Percentiles rank a stretch among this genome's conserved stretches.
Evolutionary conservation across 2,113 vertebrate genomes (phyloP).

Genomic region (Hemiscyllium ocellatum): DNA sequence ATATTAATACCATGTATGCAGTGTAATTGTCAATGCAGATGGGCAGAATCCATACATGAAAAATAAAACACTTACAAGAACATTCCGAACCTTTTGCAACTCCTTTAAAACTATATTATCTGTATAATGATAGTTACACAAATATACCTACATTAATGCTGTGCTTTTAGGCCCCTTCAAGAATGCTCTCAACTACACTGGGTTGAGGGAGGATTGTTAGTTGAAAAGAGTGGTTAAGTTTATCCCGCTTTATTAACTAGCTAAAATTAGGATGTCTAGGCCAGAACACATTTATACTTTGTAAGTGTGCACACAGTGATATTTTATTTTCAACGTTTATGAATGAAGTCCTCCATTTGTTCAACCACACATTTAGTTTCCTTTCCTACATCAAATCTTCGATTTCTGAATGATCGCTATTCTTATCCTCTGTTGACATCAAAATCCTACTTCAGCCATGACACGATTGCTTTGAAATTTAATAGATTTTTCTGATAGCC

Average conservation of each 20-base stretch:
- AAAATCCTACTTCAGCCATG: neutral
- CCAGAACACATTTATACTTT: neutral
- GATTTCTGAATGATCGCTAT: neutral
- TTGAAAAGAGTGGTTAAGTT: neutral
- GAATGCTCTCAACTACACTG: neutral
- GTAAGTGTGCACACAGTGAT: neutral
- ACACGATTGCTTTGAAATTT: neutral
- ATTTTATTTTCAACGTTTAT: neutral
- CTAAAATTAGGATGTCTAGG: neutral
- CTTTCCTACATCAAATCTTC: neutral
- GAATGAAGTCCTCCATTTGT: neutral
- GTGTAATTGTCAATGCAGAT: neutral
- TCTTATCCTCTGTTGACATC: neutral
- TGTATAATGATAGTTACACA: neutral
- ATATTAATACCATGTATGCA: too few species aligned
- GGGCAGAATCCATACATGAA: neutral
- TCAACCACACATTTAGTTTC: neutral
- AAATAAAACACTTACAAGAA: neutral
- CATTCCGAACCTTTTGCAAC: neutral
- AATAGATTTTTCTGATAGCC: neutral
- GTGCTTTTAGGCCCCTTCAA: neutral
- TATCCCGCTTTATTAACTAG: neutral
- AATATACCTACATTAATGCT: neutral
- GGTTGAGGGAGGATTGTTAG: neutral
- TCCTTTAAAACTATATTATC: constrained; percentile 1